Conservation (phyloP, 2,113 vertebrate genomes). For the Eleginops maclovinus region DNA sequence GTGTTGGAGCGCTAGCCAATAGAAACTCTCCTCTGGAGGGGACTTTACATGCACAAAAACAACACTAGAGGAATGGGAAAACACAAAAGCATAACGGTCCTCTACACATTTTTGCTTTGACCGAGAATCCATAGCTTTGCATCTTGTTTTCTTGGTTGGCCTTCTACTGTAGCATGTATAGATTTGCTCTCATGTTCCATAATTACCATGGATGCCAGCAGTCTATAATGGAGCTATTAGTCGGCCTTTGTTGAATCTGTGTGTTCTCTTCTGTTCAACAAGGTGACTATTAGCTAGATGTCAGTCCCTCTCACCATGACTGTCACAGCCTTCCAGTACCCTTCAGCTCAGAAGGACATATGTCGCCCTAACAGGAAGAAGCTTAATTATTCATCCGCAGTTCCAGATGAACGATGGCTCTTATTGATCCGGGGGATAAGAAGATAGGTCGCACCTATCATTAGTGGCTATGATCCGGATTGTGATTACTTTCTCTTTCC, state of each 20-base stretch:
- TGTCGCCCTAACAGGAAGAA: constrained; percentile 36
- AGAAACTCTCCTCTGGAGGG: too few species aligned
- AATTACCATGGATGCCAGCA: constrained; percentile 26
- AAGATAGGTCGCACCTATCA: constrained; percentile 50
- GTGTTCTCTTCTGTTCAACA: constrained; percentile 44
- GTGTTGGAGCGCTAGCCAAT: too few species aligned
- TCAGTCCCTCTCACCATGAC: constrained; percentile 57
- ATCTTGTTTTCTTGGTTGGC: constrained; percentile 34
- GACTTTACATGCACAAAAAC: too few species aligned
- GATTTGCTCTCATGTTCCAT: constrained; percentile 43
- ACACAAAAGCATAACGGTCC: too few species aligned
- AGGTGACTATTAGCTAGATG: constrained; percentile 57
- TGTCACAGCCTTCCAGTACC: constrained; percentile 27
- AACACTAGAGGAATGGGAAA: too few species aligned
- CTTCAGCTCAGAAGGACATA: constrained; percentile 39
- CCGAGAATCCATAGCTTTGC: neutral
- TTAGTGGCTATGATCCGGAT: constrained; percentile 57
- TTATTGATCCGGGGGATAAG: constrained; percentile 65
- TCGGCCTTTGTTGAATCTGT: constrained; percentile 39
- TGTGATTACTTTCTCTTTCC: constrained; percentile 26
- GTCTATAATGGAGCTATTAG: constrained; percentile 50
- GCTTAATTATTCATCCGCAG: constrained; percentile 67
- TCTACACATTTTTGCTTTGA: constrained; percentile 3
- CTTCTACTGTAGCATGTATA: constrained; percentile 37
- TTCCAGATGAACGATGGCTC: constrained; percentile 64